Conservation (phyloP, 2,113 vertebrate genomes). For the Antigone vipio region DNA sequence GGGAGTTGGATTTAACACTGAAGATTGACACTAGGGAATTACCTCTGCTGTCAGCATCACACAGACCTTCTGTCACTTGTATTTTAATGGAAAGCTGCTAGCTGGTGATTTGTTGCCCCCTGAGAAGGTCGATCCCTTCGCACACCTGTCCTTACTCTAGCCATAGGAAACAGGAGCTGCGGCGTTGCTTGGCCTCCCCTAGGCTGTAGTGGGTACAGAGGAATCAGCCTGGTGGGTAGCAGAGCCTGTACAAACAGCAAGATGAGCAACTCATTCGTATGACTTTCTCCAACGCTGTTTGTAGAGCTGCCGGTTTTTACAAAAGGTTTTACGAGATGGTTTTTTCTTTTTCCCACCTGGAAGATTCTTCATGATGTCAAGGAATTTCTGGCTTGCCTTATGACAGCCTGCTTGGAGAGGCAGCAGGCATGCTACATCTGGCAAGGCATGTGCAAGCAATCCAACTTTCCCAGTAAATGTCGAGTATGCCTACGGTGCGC, state of each 20-base stretch:
- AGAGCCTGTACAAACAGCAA: not conserved
- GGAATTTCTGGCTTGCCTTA: not conserved
- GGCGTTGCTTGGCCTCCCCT: not conserved
- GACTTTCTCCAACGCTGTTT: not conserved
- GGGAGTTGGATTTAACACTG: not conserved
- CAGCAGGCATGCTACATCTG: not conserved
- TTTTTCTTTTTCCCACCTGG: not conserved
- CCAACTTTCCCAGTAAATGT: not conserved
- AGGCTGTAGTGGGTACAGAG: not conserved
- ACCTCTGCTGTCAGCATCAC: not conserved
- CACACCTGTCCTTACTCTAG: too few relatives aligned
- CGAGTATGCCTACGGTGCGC: not conserved
- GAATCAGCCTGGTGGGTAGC: not conserved
- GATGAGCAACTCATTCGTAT: too few relatives aligned
- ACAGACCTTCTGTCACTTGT: not conserved
- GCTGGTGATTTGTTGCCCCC: not conserved
- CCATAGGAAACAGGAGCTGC: not conserved
- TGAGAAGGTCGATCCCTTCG: not conserved
- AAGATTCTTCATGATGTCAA: not conserved
- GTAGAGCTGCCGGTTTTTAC: not conserved
- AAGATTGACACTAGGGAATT: not conserved
- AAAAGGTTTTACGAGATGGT: not conserved
- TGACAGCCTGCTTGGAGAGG: not conserved
- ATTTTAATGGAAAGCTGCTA: not conserved
- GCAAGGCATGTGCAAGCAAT: not conserved